Evolutionary conservation across 1,140 invertebrate genomes (phyloP), one percentile per base, ranked within the genome.

Genomic region (Berghia stephanieae): DNA sequence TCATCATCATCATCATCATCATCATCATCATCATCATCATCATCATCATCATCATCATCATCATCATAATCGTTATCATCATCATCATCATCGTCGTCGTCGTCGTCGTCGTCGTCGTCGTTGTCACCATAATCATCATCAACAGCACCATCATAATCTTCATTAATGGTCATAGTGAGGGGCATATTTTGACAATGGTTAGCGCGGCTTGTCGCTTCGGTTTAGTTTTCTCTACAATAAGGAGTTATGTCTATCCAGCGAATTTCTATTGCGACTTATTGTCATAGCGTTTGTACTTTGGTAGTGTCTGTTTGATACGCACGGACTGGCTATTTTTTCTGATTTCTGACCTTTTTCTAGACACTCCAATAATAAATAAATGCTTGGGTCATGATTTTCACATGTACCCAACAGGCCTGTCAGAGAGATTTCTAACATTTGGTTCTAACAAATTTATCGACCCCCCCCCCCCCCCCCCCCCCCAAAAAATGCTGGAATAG

Each of bases 1-100:
- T 73, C 71, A 73, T 73, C 71, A 73, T 67, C 71, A 73, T 67
- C 71, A 73, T 67, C 46, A 73, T 67, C 71, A 73, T 73, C 71
- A 4, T 73, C 71, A 18, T 63, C 71, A 4, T 73, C 71, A 66
- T 73, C 71, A 67, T 52, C 71, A 44, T 52, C 71, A 73, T 44
- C 27, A 52, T 73, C 71, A 73, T 73, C 71, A 44, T 21, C 71
- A 73, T 52, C 71, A 52, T 52, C 71, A 21, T 52, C 44, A 73
- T 73, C 44, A 52, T 73, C 71, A 66, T 69, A 24, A 2, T 69
- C 67, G 1, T 69, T 38, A 40, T 60, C 2, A 10, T 43, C 67
- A 40, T 43, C 67, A 10, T 60, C 57, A 8, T 60, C 57, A 10
- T 60, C 57, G 10, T 13, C 57, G 10, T n/a, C 57, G 10, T n/a